Conservation (phyloP, 2,888 invertebrate genomes). For the Volucella inanis region DNA sequence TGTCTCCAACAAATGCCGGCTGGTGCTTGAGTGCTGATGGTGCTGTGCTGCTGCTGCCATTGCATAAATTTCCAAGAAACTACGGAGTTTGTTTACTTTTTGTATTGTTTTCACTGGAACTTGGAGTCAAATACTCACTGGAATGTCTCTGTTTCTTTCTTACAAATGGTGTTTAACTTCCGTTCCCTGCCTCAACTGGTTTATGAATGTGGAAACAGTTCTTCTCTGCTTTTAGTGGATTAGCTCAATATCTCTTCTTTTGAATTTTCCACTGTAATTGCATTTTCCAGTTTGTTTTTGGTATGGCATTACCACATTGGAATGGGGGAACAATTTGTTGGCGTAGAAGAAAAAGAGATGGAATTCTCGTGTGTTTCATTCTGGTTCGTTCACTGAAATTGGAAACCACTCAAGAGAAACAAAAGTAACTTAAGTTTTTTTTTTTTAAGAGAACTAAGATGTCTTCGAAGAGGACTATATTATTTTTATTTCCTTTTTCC, state of each 20-base stretch:
- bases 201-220: conserved; percentile 25
- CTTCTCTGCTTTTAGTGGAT: background rate
- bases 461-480: too few species aligned
- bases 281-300: conserved; percentile 34
- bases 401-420: conserved; percentile 33
- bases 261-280: conserved; percentile 8
- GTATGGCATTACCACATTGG: background rate
- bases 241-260: background rate
- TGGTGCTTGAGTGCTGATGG: background rate
- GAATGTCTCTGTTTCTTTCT: conserved; percentile 38
- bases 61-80: conserved; percentile 39
- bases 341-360: background rate
- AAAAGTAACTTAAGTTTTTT: too few species aligned
- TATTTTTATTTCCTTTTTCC: too few species aligned
- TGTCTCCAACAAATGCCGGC: conserved; percentile 38
- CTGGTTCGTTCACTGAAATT: background rate
- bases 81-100: conserved; percentile 52
- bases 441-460: background rate
- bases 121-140: conserved; percentile 42
- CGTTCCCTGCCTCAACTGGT: conserved; percentile 46
- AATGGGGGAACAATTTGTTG: background rate
- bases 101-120: conserved; percentile 48
- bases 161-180: background rate
- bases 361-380: conserved; percentile 25
- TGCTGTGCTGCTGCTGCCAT: conserved; percentile 2